Conservation (phyloP, 1,140 invertebrate species). For the Gerris buenoi region DNA sequence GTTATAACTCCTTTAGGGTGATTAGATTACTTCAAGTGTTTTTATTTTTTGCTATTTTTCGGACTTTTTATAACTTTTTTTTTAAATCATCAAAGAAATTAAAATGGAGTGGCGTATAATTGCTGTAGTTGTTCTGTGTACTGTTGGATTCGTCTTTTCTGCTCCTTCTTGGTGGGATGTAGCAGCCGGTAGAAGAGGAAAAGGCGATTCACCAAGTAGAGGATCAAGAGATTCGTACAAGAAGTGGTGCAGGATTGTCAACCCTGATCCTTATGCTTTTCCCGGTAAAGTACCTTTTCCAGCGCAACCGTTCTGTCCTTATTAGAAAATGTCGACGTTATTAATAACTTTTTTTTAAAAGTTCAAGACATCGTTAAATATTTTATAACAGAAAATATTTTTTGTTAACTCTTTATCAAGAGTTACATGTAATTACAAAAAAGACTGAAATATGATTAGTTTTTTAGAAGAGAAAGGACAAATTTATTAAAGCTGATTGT, state of each 20-base stretch:
- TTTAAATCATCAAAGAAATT: not conserved
- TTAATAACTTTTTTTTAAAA: no score
- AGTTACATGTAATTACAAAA: no score
- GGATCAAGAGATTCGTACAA: slow-evolving; percentile 22
- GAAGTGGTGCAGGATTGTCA: slow-evolving; percentile 24
- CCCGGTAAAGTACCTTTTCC: slow-evolving; percentile 25
- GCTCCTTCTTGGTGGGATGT: not conserved
- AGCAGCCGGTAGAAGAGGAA: not conserved
- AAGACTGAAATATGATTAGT: no score
- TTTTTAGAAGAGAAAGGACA: no score
- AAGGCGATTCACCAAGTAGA: not conserved
- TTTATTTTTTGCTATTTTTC: not conserved
- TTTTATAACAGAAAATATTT: no score
- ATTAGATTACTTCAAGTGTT: not conserved
- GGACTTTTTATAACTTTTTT: not conserved
- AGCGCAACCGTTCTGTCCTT: slow-evolving; percentile 26
- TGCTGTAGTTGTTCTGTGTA: not conserved
- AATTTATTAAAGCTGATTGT: no score
- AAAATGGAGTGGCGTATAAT: not conserved
- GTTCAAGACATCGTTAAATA: no score
- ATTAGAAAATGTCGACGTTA: no score
- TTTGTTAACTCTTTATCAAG: no score
- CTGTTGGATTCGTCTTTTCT: not conserved
- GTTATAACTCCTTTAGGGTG: not conserved
- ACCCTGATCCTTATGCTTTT: slow-evolving; percentile 27